Conservation (phyloP, 2,113 vertebrate species). For the Paedocypris sp. region DNA sequence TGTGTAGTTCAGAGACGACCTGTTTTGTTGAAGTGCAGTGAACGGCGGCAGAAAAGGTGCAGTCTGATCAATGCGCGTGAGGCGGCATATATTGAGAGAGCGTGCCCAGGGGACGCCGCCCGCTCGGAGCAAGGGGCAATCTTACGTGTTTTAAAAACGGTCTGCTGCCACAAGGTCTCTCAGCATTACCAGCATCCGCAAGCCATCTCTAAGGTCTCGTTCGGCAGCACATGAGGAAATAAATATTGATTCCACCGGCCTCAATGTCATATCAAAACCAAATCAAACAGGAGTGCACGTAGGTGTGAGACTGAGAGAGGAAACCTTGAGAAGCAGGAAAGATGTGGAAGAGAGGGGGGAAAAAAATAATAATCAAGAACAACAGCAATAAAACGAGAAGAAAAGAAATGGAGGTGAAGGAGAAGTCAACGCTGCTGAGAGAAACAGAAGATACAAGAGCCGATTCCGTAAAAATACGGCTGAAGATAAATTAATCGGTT, state of each 20-base stretch:
- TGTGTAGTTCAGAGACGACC: too few relatives aligned
- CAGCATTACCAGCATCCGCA: conserved; percentile 26
- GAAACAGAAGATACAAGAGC: too few relatives aligned
- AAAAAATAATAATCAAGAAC: too few relatives aligned
- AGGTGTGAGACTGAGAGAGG: conserved; percentile 19
- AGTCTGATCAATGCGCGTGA: conserved; percentile 22
- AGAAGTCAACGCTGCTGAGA: too few relatives aligned
- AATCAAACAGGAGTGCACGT: too few relatives aligned
- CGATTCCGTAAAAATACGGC: too few relatives aligned
- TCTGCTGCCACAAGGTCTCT: conserved; percentile 36
- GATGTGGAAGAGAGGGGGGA: background rate
- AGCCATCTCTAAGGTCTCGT: conserved; percentile 30
- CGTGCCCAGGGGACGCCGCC: background rate
- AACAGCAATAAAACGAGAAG: too few relatives aligned
- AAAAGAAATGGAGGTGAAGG: too few relatives aligned
- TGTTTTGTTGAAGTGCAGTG: background rate
- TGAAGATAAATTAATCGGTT: too few relatives aligned
- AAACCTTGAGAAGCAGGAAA: background rate
- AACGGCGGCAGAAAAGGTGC: background rate
- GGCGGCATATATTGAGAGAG: conserved; percentile 31
- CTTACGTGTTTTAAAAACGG: conserved; percentile 34
- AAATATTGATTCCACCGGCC: conserved; percentile 44
- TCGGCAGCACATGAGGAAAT: conserved; percentile 39
- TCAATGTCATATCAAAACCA: conserved; percentile 21
- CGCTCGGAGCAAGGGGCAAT: conserved; percentile 23